Evolutionary conservation across 2,113 vertebrate genomes (phyloP).

Genomic region (Nothoprocta perdicaria): DNA sequence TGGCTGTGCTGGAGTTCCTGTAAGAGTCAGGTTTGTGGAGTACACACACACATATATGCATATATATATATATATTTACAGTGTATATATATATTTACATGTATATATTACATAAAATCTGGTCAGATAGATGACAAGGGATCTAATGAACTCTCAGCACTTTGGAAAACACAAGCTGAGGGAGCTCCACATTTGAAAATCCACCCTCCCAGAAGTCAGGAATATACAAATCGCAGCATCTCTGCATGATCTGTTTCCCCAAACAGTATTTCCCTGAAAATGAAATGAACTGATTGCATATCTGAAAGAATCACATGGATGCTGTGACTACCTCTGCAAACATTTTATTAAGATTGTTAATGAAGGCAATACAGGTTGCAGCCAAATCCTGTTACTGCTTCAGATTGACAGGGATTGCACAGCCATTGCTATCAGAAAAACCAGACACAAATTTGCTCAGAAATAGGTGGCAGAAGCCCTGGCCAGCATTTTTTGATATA

Average conservation of each 20-base stretch:
- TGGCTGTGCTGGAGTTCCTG: neutral
- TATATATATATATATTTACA: too few relatives aligned
- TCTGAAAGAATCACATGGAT: slow-evolving; percentile 47
- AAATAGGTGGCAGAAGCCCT: neutral
- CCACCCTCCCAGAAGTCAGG: neutral
- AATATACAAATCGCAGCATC: neutral
- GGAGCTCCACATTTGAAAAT: neutral
- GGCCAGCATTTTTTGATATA: neutral
- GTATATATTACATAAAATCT: neutral
- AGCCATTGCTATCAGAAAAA: neutral
- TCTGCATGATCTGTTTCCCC: slow-evolving; percentile 43
- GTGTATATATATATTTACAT: neutral
- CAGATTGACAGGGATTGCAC: neutral
- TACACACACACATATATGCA: too few relatives aligned
- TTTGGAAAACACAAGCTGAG: neutral
- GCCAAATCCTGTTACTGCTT: neutral
- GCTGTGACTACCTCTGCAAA: neutral
- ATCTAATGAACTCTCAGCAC: neutral
- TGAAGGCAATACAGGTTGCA: neutral
- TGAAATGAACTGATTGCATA: slow-evolving; percentile 20
- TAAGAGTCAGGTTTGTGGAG: neutral
- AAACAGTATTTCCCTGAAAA: slow-evolving; percentile 42
- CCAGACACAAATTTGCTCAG: neutral
- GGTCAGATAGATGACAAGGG: neutral
- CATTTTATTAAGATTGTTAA: neutral